A percentile compares a stretch with the other conserved stretches of the same genome.
Conservation (phyloP, 2,113 vertebrate genomes). For the Anser cygnoides region DNA sequence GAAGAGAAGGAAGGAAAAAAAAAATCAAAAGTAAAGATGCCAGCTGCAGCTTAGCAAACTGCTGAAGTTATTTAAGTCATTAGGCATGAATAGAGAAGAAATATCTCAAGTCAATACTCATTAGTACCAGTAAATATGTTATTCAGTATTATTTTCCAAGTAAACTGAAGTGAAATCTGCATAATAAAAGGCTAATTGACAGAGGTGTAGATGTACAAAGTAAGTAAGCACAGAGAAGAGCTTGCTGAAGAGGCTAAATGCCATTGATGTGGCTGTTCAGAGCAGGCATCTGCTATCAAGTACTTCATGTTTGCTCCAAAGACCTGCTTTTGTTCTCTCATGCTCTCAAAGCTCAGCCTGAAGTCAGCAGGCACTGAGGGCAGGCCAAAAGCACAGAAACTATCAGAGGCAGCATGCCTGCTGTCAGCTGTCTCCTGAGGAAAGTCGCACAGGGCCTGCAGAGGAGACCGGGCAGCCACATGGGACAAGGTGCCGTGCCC, state of each 20-base stretch:
- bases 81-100: conserved; percentile 21
- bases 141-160: conserved; percentile 38
- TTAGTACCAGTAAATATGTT: conserved; percentile 39
- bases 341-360: neutral
- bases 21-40: neutral
- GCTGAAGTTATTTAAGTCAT: conserved; percentile 45
- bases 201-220: neutral
- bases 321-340: neutral
- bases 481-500: neutral
- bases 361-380: neutral
- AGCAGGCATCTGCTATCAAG: neutral
- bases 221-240: neutral
- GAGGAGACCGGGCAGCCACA: neutral
- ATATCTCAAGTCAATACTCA: conserved; percentile 61
- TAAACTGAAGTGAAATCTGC: conserved; percentile 21
- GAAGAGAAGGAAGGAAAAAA: neutral
- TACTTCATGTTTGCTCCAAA: neutral
- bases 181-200: neutral
- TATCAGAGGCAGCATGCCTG: neutral
- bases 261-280: neutral
- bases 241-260: neutral
- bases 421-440: neutral
- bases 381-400: neutral
- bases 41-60: neutral
- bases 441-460: rapidly evolving